phyloP scores from a whole-genome alignment of 53 echinoderm and acorn worm species.

The Actinopyga echinites region DNA sequence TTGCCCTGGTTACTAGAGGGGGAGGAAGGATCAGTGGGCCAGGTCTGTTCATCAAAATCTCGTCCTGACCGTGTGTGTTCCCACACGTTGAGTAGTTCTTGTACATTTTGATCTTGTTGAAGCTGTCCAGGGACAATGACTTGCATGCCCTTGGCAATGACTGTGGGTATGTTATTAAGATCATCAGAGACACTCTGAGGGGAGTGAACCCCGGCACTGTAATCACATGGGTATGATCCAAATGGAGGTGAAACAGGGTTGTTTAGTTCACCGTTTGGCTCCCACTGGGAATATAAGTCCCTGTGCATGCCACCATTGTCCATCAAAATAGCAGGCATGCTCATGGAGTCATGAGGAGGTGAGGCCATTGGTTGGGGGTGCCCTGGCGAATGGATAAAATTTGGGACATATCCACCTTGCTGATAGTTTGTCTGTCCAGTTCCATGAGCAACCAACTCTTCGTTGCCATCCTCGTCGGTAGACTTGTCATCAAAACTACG shows the following conservation, averaged over 20 bases:
- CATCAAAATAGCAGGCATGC: background rate
- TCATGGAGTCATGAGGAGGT: background rate
- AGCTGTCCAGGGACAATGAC: background rate
- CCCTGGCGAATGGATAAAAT: background rate
- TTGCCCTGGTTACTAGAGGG: constrained; percentile 13
- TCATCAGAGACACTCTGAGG: constrained; percentile 4
- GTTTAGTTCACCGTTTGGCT: background rate
- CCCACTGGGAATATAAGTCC: background rate
- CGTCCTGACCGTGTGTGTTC: background rate
- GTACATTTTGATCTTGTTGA: background rate
- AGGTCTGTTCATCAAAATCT: constrained; percentile 3
- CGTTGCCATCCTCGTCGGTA: background rate
- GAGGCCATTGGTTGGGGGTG: background rate
- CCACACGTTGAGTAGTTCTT: background rate
- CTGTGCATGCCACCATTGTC: background rate
- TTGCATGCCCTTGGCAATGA: constrained; percentile 10
- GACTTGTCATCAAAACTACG: background rate
- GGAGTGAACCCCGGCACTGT: background rate
- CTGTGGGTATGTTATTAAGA: background rate
- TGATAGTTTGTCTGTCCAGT: constrained; percentile 5
- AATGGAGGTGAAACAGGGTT: background rate
- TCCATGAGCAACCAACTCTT: background rate
- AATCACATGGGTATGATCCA: background rate
- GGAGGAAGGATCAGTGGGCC: background rate
- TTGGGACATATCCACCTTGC: background rate